phyloP scores from a whole-genome alignment of 1,140 invertebrate genomes.

The Drosophila oshimai region DNA sequence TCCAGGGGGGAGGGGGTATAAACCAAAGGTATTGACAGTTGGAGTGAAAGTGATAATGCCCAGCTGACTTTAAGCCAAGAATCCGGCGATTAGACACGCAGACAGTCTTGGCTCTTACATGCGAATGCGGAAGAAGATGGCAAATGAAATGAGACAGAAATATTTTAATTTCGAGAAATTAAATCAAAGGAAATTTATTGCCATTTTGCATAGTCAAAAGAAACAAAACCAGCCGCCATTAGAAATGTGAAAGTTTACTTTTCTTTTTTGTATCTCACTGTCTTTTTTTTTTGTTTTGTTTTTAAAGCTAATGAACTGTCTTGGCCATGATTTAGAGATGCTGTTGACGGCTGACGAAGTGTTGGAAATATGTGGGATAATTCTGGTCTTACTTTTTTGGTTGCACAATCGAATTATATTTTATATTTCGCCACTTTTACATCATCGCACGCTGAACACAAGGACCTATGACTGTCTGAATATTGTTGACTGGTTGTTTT shows the following conservation, averaged over 20 bases:
- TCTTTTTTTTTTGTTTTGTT: slow-evolving; percentile 15
- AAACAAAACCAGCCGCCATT: slow-evolving; percentile 45
- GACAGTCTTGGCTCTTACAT: slow-evolving; percentile 14
- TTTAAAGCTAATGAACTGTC: slow-evolving; percentile 65
- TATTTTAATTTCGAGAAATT: slow-evolving; percentile 69
- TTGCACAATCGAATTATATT: background rate
- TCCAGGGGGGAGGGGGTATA: slow-evolving; percentile 33
- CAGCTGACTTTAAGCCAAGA: slow-evolving; percentile 32
- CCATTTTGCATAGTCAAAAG: slow-evolving; percentile 50
- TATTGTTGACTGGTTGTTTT: slow-evolving; percentile 23
- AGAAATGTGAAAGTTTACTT: slow-evolving; percentile 78
- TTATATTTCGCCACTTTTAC: slow-evolving; percentile 37
- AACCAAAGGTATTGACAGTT: slow-evolving; percentile 30
- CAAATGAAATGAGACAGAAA: slow-evolving; percentile 19
- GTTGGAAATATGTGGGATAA: slow-evolving; percentile 11
- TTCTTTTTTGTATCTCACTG: slow-evolving; percentile 44
- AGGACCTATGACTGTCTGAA: slow-evolving; percentile 56
- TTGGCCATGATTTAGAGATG: slow-evolving; percentile 15
- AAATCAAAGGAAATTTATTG: slow-evolving; percentile 68
- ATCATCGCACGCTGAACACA: slow-evolving; percentile 6
- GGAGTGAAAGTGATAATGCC: slow-evolving; percentile 56
- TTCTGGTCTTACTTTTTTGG: slow-evolving; percentile 8
- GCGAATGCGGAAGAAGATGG: slow-evolving; percentile 55
- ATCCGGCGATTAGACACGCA: slow-evolving; percentile 64
- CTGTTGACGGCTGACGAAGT: background rate